These are phyloP conservation scores for Guaruba guarouba DNA, from an alignment of 2,113 vertebrate genomes.

Conservation along the genomic window DNA sequence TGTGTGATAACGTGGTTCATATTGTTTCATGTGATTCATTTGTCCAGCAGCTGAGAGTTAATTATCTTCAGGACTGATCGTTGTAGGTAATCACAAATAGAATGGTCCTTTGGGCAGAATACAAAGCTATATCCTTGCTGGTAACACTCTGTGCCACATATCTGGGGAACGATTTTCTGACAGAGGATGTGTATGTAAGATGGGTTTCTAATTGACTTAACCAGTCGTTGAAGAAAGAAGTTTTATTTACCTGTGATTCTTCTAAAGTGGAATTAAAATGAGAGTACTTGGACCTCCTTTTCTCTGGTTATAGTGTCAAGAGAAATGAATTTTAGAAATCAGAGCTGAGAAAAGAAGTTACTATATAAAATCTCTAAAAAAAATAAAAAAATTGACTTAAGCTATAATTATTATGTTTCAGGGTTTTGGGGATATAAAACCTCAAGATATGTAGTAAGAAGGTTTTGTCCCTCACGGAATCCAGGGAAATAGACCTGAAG, in stretches of 20 bases:
- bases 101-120: background rate
- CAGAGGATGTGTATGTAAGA: background rate
- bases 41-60: background rate
- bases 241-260: background rate
- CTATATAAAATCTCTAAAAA: background rate
- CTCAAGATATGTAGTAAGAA: background rate
- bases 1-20: background rate
- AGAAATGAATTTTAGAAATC: background rate
- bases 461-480: constrained; percentile 24
- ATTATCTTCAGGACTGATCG: background rate
- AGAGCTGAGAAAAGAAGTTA: background rate
- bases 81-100: background rate
- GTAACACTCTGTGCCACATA: background rate
- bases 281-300: background rate
- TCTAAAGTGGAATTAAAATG: background rate
- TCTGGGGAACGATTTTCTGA: background rate
- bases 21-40: background rate
- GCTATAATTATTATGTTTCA: constrained; percentile 23
- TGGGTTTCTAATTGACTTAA: background rate
- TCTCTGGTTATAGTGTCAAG: background rate
- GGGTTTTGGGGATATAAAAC: background rate
- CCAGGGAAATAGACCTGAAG: constrained; percentile 16
- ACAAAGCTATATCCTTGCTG: background rate
- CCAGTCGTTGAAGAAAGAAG: background rate
- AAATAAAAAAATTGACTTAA: background rate